These are phyloP conservation scores for Megaceryle torquata DNA, from an alignment of 2,113 vertebrate genomes.

Conservation along the genomic window DNA sequence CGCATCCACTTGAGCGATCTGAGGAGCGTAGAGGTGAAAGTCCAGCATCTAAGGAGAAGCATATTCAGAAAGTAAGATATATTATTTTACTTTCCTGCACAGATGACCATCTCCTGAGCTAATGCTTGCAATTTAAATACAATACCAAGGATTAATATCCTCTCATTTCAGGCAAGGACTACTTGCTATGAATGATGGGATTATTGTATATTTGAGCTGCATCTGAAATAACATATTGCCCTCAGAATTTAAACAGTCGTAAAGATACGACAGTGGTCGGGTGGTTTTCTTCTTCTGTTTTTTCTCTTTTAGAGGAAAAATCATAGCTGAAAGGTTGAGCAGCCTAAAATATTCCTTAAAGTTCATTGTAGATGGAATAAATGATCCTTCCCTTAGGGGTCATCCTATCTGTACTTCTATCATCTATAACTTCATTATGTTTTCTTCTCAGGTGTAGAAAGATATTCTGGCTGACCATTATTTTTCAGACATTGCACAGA, in stretches of 20 bases:
- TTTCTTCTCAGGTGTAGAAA: neutral
- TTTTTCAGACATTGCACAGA: neutral
- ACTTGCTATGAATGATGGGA: neutral
- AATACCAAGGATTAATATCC: neutral
- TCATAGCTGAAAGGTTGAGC: neutral
- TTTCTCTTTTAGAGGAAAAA: neutral
- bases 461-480: neutral
- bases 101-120: neutral
- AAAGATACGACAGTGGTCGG: accelerated
- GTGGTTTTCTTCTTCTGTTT: neutral
- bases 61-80: neutral
- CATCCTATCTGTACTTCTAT: neutral
- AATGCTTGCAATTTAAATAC: neutral
- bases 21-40: neutral
- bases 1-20: neutral
- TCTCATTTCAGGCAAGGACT: neutral
- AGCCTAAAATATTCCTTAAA: neutral
- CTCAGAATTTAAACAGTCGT: neutral
- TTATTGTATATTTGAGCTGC: neutral
- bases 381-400: neutral
- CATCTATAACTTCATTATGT: neutral
- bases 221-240: neutral
- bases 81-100: neutral
- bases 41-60: neutral
- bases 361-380: neutral